Base-by-base conservation (phyloP, 2,113 vertebrate species). In the Emydocephalus ijimae region DNA sequence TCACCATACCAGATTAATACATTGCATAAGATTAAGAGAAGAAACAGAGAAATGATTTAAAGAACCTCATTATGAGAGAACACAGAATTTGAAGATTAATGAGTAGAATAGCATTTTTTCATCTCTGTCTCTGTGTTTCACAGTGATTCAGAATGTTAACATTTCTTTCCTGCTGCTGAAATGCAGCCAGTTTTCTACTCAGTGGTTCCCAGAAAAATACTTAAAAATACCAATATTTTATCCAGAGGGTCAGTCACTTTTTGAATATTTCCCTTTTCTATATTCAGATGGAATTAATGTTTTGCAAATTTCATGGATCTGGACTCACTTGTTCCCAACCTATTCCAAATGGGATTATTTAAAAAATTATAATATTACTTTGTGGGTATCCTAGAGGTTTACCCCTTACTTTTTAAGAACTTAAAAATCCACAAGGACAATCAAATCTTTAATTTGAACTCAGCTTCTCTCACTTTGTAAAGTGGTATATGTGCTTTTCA, bases 191-290 rank as follows among this genome's bases (percentile, higher is more conserved):
- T 55, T 92, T 74, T 74, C 34, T 12, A 20, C 54, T 50, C 87
- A 88, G 26, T 55, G 59, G 54, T 92, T 92, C 91, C 91, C 87
- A 92, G 61, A 74, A 92, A 88, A 92, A 92, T 59, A 8, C 59
- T 88, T 39, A 5, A 34, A 74, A 50, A 88, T 74, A 54, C 52
- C 3, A 7, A n/a, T 54, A 81, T 88, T 64, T 69, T 88, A 21
- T 59, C 86, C 91, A 92, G 91, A 69, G 43, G 86, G 85, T 50
- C 48, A 2, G 21, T 26, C 59, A 69, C 26, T 57, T 45, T 87
- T 92, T 92, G 52, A 61, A 88, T 64, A 52, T 45, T 88, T 88
- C 34, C 56, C 20, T 69, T 50, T 88, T 92, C 45, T 64, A 69
- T 69, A 54, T 26, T 90, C 21, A 88, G 34, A 54, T 54, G 26